phyloP scores from a whole-genome alignment of 1,140 invertebrate genomes.

The Drosophila sulfurigaster region DNA sequence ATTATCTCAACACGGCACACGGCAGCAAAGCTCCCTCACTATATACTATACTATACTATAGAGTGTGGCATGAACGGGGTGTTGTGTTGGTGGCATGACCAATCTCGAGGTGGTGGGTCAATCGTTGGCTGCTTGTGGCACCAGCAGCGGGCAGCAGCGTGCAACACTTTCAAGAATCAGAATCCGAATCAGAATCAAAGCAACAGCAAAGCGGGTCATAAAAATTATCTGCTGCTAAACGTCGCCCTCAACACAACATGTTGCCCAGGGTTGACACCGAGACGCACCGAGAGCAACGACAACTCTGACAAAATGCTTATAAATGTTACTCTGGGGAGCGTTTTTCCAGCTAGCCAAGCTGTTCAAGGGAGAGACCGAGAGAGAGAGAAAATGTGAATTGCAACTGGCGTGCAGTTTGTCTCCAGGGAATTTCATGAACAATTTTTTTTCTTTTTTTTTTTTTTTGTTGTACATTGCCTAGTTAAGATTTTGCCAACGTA shows the following conservation, averaged over 20 bases:
- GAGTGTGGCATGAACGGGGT: slow-evolving; percentile 4
- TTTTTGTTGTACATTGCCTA: slow-evolving; percentile 48
- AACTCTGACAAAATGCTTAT: slow-evolving; percentile 53
- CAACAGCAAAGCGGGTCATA: slow-evolving; percentile 67
- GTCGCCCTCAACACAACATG: slow-evolving; percentile 57
- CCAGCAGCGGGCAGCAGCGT: background rate
- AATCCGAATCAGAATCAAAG: background rate
- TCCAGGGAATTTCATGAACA: slow-evolving; percentile 62
- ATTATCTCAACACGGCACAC: slow-evolving; percentile 77
- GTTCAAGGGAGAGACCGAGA: background rate
- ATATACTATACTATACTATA: too few species aligned
- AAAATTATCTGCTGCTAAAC: slow-evolving; percentile 77
- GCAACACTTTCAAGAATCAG: slow-evolving; percentile 44
- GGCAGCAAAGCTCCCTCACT: slow-evolving; percentile 38
- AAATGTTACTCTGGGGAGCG: slow-evolving; percentile 79
- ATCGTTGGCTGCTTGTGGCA: slow-evolving; percentile 70
- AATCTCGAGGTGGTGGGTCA: slow-evolving; percentile 71
- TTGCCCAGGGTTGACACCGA: slow-evolving; percentile 57
- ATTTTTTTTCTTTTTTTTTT: slow-evolving; percentile 27
- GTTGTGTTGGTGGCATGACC: slow-evolving; percentile 49
- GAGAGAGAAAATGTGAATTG: background rate
- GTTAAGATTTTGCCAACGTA: slow-evolving; percentile 33
- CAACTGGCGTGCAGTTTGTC: slow-evolving; percentile 60
- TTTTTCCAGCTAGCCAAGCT: slow-evolving; percentile 63
- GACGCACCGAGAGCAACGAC: slow-evolving; percentile 13